Evolutionary conservation across 2,113 vertebrate genomes (phyloP).

Genomic region (Platysteira castanea): DNA sequence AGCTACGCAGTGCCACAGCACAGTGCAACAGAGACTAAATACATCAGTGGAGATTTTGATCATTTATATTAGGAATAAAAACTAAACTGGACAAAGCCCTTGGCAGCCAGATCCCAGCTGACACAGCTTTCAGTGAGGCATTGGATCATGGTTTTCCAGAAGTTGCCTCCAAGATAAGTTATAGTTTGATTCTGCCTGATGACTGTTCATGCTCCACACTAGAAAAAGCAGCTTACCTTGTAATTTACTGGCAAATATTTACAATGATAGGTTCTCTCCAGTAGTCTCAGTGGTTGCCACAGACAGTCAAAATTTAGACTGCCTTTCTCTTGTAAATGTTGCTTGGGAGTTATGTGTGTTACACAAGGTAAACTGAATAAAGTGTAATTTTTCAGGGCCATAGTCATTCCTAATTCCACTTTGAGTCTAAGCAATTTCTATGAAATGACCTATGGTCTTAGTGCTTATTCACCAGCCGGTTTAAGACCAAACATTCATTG

Average conservation of each 20-base stretch:
- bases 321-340: not conserved
- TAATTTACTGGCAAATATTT: not conserved
- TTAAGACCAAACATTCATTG: not conserved
- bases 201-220: not conserved
- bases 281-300: not conserved
- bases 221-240: not conserved
- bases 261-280: not conserved
- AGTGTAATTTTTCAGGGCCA: not conserved
- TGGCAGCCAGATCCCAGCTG: not conserved
- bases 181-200: not conserved
- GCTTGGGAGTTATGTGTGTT: not conserved
- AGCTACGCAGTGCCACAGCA: accelerated
- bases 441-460: not conserved
- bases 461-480: not conserved
- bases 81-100: accelerated
- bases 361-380: not conserved
- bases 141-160: not conserved
- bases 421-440: not conserved
- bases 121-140: not conserved
- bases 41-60: not conserved
- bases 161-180: not conserved
- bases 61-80: not conserved
- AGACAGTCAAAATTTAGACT: not conserved
- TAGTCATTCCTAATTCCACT: not conserved
- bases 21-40: not conserved